Percentiles rank a stretch among this genome's conserved stretches.
Conservation (phyloP, 1,140 invertebrate species). For the Drosophila nigrodunni region DNA sequence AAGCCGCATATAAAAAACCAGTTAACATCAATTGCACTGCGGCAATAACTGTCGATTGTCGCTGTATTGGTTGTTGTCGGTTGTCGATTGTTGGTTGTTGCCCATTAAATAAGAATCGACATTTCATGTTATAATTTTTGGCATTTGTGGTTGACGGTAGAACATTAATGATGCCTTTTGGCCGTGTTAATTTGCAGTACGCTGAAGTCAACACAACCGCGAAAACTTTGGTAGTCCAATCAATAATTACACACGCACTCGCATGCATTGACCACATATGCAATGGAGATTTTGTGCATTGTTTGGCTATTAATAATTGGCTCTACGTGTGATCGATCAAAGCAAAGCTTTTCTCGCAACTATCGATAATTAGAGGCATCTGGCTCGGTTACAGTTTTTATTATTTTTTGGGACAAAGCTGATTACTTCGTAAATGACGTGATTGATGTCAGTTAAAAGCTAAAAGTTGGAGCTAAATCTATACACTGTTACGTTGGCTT, state of each 20-base stretch:
- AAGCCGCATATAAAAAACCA: conserved; percentile 15
- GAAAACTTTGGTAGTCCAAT: conserved; percentile 45
- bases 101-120: conserved; percentile 65
- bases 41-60: conserved; percentile 1
- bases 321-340: conserved; percentile 20
- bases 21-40: conserved; percentile 35
- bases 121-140: conserved; percentile 69
- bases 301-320: conserved; percentile 59
- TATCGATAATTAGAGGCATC: conserved; percentile 39
- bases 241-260: conserved; percentile 66
- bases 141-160: conserved; percentile 57
- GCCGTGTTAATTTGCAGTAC: conserved; percentile 62
- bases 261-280: conserved; percentile 11
- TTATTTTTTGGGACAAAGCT: background rate
- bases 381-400: conserved; percentile 19
- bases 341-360: conserved; percentile 19
- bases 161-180: conserved; percentile 73
- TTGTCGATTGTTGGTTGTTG: conserved; percentile 1
- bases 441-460: conserved; percentile 47
- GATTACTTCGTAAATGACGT: conserved; percentile 3
- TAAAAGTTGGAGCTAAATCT: conserved; percentile 46
- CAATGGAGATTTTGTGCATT: conserved; percentile 35
- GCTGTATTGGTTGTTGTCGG: conserved; percentile 15
- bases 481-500: conserved; percentile 32
- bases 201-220: conserved; percentile 25